Percentiles rank a stretch among this genome's conserved stretches.
Conservation (phyloP, 1,140 invertebrate species). For the Orchestia grillus region DNA sequence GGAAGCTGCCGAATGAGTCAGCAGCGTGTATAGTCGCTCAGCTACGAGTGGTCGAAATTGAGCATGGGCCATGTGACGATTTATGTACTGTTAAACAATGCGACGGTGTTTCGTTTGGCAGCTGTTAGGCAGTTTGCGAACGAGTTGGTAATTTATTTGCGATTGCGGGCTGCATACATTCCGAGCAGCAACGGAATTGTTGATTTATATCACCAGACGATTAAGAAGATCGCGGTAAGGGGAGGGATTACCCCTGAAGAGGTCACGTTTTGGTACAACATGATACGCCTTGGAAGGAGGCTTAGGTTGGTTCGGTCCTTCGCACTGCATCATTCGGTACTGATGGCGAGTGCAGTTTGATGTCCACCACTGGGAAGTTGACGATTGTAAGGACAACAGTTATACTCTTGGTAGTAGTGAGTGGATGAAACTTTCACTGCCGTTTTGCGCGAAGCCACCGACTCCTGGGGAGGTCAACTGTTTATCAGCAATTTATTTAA, state of each 20-base stretch:
- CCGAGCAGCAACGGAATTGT: constrained; percentile 10
- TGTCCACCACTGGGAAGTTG: too few species aligned
- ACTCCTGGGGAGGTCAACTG: too few species aligned
- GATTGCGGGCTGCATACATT: neutral
- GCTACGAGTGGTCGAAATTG: neutral
- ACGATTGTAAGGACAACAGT: too few species aligned
- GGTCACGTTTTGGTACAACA: constrained; percentile 27
- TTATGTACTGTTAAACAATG: neutral
- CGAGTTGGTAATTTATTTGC: neutral
- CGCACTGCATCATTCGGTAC: too few species aligned
- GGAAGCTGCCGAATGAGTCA: too few species aligned
- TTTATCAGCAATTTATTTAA: too few species aligned
- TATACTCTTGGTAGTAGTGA: too few species aligned
- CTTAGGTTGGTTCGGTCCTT: too few species aligned
- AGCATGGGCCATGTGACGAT: neutral
- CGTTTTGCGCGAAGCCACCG: too few species aligned
- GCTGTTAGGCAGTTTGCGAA: neutral
- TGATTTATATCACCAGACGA: constrained; percentile 1
- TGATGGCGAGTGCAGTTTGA: too few species aligned
- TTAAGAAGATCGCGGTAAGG: constrained; percentile 4
- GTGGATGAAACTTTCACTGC: too few species aligned
- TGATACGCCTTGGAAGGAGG: too few species aligned
- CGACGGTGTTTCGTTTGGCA: neutral
- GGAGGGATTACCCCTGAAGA: neutral
- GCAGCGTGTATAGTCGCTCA: neutral